phyloP scores from a whole-genome alignment of 2,113 vertebrate species.

The Grus americana region DNA sequence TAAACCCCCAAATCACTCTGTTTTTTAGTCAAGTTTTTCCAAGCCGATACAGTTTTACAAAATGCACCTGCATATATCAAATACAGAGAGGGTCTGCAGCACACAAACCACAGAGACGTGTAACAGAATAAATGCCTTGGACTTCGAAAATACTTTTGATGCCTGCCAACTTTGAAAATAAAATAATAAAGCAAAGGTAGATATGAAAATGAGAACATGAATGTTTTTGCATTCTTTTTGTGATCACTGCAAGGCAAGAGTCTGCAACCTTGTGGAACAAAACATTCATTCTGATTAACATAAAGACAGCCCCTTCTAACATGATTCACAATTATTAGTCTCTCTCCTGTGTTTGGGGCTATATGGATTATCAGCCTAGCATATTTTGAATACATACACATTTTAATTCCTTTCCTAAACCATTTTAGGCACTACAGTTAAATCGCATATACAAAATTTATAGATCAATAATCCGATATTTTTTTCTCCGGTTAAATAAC shows the following conservation, averaged over 20 bases:
- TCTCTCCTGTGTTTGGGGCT: slow-evolving; percentile 56
- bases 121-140: neutral
- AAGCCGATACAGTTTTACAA: slow-evolving; percentile 39
- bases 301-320: slow-evolving; percentile 49
- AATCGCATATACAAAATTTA: neutral
- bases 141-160: slow-evolving; percentile 40
- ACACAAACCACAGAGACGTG: neutral
- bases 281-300: slow-evolving; percentile 50
- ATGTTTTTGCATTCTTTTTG: neutral
- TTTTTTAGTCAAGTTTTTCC: slow-evolving; percentile 59
- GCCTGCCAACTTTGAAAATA: neutral
- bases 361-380: slow-evolving; percentile 55
- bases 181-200: neutral
- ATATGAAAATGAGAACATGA: slow-evolving; percentile 22
- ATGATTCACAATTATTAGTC: slow-evolving; percentile 63
- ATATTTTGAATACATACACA: slow-evolving; percentile 30
- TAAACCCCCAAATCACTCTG: slow-evolving; percentile 29
- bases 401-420: slow-evolving; percentile 50
- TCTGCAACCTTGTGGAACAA: slow-evolving; percentile 45
- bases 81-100: slow-evolving; percentile 14
- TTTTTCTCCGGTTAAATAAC: slow-evolving; percentile 14
- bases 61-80: slow-evolving; percentile 47
- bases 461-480: neutral
- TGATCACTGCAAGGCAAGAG: slow-evolving; percentile 25
- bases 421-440: neutral